Evolutionary conservation across 2,888 invertebrate species (phyloP).

Genomic region (Xanthia togata): DNA sequence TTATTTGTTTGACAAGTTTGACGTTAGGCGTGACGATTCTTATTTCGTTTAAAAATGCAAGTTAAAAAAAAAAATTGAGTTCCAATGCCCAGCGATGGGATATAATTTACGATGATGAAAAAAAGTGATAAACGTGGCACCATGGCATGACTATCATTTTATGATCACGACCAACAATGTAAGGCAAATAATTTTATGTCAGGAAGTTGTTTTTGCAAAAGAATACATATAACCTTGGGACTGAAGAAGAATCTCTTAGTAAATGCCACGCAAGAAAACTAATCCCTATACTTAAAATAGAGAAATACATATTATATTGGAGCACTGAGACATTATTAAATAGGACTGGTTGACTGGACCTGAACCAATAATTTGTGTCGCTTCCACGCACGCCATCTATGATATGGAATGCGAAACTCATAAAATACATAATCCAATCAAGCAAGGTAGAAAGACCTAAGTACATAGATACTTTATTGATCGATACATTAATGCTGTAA

Average conservation of each 20-base stretch:
- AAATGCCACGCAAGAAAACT: neutral
- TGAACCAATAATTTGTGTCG: neutral
- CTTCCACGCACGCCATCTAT: conserved; percentile 1
- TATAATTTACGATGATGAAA: neutral
- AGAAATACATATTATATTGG: neutral
- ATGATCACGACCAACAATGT: neutral
- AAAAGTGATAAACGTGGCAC: neutral
- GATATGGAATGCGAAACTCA: neutral
- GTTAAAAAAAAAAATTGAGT: too few species aligned
- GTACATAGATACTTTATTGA: neutral
- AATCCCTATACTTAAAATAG: neutral
- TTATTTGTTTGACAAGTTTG: conserved; percentile 21
- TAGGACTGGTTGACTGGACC: too few species aligned
- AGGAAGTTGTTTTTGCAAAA: neutral
- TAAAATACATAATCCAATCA: neutral
- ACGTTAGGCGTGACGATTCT: conserved; percentile 28
- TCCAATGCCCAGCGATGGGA: neutral
- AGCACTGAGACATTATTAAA: neutral
- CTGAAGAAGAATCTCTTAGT: neutral
- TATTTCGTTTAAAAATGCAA: conserved; percentile 30
- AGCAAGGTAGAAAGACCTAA: neutral
- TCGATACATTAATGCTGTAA: neutral
- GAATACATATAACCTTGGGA: neutral
- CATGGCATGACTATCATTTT: too few species aligned
- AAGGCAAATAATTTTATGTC: neutral